These are phyloP conservation scores for Dasyprocta punctata DNA, from an alignment of 2,113 vertebrate genomes.

Conservation along the genomic window DNA sequence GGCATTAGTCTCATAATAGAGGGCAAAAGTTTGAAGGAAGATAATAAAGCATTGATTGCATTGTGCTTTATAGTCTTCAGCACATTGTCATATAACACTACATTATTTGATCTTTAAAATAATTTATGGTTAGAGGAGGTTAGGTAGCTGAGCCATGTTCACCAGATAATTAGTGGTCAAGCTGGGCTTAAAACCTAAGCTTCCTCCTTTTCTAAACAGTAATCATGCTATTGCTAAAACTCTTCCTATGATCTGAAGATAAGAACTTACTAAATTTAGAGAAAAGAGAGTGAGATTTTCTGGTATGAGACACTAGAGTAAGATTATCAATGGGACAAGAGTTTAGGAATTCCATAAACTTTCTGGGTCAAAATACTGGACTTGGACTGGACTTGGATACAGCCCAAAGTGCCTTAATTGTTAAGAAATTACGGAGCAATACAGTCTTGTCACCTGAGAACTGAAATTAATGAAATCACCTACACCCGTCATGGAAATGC, in stretches of 20 bases:
- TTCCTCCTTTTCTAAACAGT: neutral
- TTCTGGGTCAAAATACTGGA: neutral
- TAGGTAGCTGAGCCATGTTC: neutral
- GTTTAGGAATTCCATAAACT: neutral
- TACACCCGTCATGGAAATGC: neutral
- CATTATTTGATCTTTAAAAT: neutral
- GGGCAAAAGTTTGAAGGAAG: neutral
- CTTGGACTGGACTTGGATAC: neutral
- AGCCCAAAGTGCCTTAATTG: neutral
- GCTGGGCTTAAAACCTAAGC: neutral
- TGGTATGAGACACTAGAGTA: neutral
- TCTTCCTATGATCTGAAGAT: neutral
- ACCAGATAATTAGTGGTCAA: neutral
- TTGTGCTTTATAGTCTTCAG: neutral
- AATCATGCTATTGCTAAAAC: fast-evolving
- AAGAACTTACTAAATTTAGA: neutral
- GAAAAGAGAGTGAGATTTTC: neutral
- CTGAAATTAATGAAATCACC: neutral
- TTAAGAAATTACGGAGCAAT: neutral
- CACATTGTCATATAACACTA: neutral
- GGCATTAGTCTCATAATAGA: neutral
- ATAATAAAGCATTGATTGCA: neutral
- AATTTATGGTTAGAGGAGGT: neutral
- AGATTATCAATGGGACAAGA: neutral
- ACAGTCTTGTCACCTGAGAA: neutral